Percentiles rank a stretch among this genome's conserved stretches.
Conservation (phyloP, 2,797 vertebrate genomes). For the Garrulus glandarius region DNA sequence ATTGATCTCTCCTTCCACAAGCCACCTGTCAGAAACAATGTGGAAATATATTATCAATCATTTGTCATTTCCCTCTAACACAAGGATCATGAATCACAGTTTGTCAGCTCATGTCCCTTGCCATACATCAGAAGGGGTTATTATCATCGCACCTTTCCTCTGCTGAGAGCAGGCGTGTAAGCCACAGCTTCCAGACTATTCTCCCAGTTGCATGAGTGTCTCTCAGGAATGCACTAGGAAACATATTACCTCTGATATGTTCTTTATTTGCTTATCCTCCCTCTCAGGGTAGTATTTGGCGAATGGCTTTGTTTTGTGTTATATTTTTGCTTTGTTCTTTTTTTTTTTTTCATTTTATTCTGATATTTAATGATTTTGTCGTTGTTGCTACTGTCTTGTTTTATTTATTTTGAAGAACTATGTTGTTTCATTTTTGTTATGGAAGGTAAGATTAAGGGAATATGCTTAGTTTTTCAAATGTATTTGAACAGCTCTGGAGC, state of each 20-base stretch:
- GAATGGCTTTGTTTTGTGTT: neutral
- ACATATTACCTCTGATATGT: neutral
- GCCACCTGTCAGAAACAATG: neutral
- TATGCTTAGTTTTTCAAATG: neutral
- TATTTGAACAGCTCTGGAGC: neutral
- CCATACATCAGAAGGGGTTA: neutral
- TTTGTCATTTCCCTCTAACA: neutral
- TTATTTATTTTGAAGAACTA: neutral
- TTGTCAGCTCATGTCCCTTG: neutral
- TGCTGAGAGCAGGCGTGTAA: neutral
- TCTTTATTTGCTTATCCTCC: neutral
- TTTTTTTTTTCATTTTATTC: neutral
- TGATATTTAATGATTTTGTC: neutral
- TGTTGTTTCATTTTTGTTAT: neutral
- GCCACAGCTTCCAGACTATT: neutral
- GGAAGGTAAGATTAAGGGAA: neutral
- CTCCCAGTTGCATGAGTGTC: neutral
- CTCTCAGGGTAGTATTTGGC: neutral
- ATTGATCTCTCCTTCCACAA: conserved; percentile 23
- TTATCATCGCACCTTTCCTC: neutral
- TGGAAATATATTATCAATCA: conserved; percentile 19
- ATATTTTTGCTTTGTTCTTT: neutral
- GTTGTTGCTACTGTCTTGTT: neutral
- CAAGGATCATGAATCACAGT: neutral
- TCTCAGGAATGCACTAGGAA: neutral